Base-by-base conservation (phyloP, 2,888 invertebrate species). In the Pristionchus maxplancki region DNA sequence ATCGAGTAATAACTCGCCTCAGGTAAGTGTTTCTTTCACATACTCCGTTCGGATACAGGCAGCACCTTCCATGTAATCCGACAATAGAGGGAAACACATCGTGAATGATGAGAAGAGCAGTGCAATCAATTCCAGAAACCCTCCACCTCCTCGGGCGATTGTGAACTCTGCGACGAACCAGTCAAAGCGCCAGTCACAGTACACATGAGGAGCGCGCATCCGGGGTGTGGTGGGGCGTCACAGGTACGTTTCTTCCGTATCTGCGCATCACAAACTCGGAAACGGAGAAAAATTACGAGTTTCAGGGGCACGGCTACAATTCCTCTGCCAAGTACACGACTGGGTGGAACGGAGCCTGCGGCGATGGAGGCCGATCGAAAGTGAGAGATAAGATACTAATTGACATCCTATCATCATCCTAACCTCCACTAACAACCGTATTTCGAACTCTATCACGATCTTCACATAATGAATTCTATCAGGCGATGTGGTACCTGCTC, bases 131-230 rank as follows among this genome's bases (percentile, higher is more conserved):
- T 82, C n/a, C 88, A 88, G 83, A 82, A 82, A n/a, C 37, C 83
- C 0, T 40, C 81, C 0, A 34, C 31, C 34, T n/a, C 37, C 34
- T 44, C 37, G 0, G 87, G 90, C 17, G 78, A 48, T 91, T 98
- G 98, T 95, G 98, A 98, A 95, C 96, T 98, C 62, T 98, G 98
- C 95, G 97, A 97, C 8, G 96, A 95, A 48, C 93, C 95, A 89
- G 91, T 91, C 88, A 95, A 95, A n/a, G 95, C 95, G 89, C 98
- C 98, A 0, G 96, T 98, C 0, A 97, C 97, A 0, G 97, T 97
- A 93, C 98, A 98, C 95, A 97, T 98, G 97, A 96, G 97, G 53
- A 96, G 97, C 94, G 96, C 96, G 67, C 98, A 98, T 95, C 97
- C 97, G 0, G 98, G 98, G 0, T 98, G 98, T 95, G 97, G 97